These are phyloP conservation scores for Rhingia rostrata DNA, from an alignment of 2,888 invertebrate species.

Conservation along the genomic window DNA sequence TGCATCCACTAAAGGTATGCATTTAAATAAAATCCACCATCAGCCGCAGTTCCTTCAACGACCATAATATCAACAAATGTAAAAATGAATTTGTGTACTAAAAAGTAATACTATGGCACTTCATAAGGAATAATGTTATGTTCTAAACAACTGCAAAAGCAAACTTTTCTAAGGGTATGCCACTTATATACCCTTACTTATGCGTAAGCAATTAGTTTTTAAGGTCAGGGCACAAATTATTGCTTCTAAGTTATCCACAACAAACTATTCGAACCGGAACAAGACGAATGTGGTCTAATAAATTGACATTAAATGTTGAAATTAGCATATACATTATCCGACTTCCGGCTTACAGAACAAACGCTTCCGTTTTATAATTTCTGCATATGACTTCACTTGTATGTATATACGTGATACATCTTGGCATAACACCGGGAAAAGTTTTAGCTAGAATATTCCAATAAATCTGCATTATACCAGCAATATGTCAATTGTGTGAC, in stretches of 20 bases:
- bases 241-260: background rate
- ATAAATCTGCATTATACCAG: constrained; percentile 18
- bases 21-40: no score
- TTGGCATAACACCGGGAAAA: constrained; percentile 17
- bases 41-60: no score
- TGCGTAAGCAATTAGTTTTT: background rate
- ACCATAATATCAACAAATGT: no score
- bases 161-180: no score
- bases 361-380: constrained; percentile 14
- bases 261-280: constrained; percentile 35
- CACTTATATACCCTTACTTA: no score
- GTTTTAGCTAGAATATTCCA: constrained; percentile 5
- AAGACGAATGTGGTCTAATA: constrained; percentile 3
- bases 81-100: no score
- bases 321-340: constrained; percentile 21
- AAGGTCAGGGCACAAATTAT: constrained; percentile 1
- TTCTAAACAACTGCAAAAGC: no score
- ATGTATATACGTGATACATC: background rate
- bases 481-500: constrained; percentile 24
- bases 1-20: no score
- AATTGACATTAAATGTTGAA: constrained; percentile 20
- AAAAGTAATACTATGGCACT: no score
- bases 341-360: constrained; percentile 20
- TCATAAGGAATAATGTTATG: no score
- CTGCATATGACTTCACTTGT: background rate